These are phyloP conservation scores for Chionomys nivalis DNA, from an alignment of 2,113 vertebrate genomes.

Conservation along the genomic window DNA sequence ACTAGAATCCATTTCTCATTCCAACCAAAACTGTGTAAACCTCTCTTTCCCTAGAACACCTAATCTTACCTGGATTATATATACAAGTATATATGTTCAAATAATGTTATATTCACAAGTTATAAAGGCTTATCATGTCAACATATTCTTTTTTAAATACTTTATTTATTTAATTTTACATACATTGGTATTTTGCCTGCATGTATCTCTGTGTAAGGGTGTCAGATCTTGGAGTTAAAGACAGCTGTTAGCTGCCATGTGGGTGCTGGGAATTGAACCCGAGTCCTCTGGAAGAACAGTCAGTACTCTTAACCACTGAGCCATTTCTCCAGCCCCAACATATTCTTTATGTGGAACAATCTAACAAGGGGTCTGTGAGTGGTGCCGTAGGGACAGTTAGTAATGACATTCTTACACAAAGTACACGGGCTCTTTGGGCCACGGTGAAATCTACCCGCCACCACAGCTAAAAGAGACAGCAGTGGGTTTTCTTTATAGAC, in stretches of 20 bases:
- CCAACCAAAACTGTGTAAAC: not conserved
- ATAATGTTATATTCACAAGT: not conserved
- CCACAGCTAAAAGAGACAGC: not conserved
- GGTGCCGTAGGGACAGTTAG: not conserved
- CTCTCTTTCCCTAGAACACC: not conserved
- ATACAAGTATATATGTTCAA: not conserved
- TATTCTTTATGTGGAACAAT: not conserved
- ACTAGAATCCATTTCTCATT: not conserved
- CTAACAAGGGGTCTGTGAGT: not conserved
- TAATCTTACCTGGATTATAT: not conserved
- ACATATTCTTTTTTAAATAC: not conserved
- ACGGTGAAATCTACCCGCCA: not conserved
- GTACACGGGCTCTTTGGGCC: not conserved
- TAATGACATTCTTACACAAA: not conserved
- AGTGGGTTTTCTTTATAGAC: not conserved
- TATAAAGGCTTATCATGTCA: not conserved
- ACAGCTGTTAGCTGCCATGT: no score
- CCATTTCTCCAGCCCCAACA: not conserved
- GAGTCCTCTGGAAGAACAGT: no score
- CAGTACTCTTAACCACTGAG: no score
- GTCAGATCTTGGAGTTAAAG: no score
- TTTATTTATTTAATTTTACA: no score
- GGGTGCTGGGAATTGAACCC: no score
- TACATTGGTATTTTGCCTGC: no score
- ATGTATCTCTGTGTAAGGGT: no score